phyloP scores from a whole-genome alignment of 2,888 invertebrate genomes.

The Andricus quercusramuli region DNA sequence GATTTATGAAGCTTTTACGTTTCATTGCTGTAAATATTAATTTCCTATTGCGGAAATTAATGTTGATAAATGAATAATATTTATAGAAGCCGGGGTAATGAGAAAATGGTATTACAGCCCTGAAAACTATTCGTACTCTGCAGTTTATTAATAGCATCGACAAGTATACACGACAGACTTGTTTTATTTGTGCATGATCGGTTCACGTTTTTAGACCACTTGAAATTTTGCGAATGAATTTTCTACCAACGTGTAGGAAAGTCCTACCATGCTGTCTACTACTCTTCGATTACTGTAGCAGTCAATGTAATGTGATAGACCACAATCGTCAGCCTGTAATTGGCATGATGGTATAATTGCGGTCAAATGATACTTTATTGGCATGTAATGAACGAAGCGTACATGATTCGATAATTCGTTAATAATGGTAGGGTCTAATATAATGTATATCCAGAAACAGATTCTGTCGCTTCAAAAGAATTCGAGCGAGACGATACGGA shows the following conservation, averaged over 20 bases:
- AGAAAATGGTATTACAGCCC: conserved; percentile 65
- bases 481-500: too few species aligned
- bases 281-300: neutral
- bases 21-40: too few species aligned
- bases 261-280: neutral
- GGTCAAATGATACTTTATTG: conserved; percentile 28
- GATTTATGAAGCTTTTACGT: neutral
- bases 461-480: neutral
- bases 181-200: conserved; percentile 62
- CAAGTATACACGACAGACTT: conserved; percentile 63
- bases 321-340: conserved; percentile 9
- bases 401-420: neutral
- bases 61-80: neutral
- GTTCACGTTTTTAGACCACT: conserved; percentile 51
- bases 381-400: neutral
- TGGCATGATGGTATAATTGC: conserved; percentile 22
- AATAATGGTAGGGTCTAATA: neutral
- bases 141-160: conserved; percentile 69
- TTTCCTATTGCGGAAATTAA: neutral
- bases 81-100: neutral
- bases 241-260: conserved; percentile 43
- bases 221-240: conserved; percentile 40
- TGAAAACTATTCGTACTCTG: conserved; percentile 67
- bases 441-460: neutral
- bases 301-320: conserved; percentile 13